Conservation (phyloP, 2,797 vertebrate genomes). For the Bradypodion pumilum region DNA sequence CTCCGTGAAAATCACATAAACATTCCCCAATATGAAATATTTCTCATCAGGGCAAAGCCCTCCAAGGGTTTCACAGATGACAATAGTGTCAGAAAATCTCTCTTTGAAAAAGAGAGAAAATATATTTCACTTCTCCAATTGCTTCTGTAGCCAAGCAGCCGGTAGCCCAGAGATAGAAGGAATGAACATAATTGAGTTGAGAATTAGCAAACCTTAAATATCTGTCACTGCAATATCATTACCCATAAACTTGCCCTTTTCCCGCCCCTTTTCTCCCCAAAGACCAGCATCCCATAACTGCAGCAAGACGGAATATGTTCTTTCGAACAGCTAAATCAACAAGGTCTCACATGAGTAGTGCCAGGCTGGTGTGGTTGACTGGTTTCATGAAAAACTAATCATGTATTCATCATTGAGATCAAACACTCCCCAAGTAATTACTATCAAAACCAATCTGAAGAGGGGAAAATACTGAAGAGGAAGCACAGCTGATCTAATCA, state of each 20-base stretch:
- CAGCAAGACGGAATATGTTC: conserved; percentile 78
- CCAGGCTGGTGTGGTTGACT: conserved; percentile 88
- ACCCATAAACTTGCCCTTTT: conserved; percentile 96
- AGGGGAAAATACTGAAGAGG: conserved; percentile 76
- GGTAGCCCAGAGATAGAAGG: conserved; percentile 74
- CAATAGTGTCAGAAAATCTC: conserved; percentile 77
- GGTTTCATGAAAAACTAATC: conserved; percentile 99
- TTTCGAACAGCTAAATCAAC: conserved; percentile 95
- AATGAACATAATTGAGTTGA: conserved; percentile 86
- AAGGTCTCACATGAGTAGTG: conserved; percentile 87
- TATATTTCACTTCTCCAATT: conserved; percentile 79
- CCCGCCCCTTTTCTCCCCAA: conserved; percentile 85
- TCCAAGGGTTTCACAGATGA: conserved; percentile 80
- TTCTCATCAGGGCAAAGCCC: conserved; percentile 84
- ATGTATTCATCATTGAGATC: conserved; percentile 99
- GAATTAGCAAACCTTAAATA: conserved; percentile 96
- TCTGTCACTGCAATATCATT: conserved; percentile 94
- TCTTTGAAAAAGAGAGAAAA: conserved; percentile 74
- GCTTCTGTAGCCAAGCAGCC: conserved; percentile 79
- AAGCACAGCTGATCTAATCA: conserved; percentile 88
- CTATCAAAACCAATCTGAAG: conserved; percentile 91
- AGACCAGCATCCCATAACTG: conserved; percentile 80
- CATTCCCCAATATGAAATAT: conserved; percentile 82
- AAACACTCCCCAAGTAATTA: conserved; percentile 95
- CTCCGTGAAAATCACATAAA: conserved; percentile 83